Conservation (phyloP, 1,140 invertebrate species). For the Ostrea edulis region DNA sequence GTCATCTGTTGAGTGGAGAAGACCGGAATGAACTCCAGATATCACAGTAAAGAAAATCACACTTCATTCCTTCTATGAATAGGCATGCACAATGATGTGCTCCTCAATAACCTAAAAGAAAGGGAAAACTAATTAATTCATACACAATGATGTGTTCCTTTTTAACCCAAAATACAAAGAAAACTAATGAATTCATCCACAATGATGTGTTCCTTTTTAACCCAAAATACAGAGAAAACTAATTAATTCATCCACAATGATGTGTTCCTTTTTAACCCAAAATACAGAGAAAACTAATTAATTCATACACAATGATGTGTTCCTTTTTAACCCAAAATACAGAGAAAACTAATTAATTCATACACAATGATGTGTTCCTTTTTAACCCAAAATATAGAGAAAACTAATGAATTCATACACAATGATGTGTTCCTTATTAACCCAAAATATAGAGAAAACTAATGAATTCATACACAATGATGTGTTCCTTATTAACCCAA, state of each 20-base stretch:
- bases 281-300: neutral
- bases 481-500: neutral
- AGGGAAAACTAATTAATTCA: neutral
- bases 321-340: neutral
- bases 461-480: neutral
- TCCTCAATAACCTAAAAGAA: neutral
- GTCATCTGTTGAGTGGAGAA: too few species aligned
- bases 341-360: neutral
- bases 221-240: neutral
- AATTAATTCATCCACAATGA: neutral
- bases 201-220: neutral
- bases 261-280: neutral
- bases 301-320: neutral
- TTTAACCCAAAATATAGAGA: neutral
- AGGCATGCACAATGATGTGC: neutral
- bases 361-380: neutral
- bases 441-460: neutral
- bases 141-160: neutral
- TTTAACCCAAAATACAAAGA: neutral
- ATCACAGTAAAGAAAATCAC: neutral
- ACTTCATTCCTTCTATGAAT: neutral
- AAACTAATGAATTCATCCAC: neutral
- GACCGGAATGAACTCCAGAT: too few species aligned
- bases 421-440: neutral
- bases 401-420: neutral